A percentile compares a stretch with the other conserved stretches of the same genome.
phyloP scores from a whole-genome alignment of 2,797 vertebrate genomes.

The Leptodactylus fallax region DNA sequence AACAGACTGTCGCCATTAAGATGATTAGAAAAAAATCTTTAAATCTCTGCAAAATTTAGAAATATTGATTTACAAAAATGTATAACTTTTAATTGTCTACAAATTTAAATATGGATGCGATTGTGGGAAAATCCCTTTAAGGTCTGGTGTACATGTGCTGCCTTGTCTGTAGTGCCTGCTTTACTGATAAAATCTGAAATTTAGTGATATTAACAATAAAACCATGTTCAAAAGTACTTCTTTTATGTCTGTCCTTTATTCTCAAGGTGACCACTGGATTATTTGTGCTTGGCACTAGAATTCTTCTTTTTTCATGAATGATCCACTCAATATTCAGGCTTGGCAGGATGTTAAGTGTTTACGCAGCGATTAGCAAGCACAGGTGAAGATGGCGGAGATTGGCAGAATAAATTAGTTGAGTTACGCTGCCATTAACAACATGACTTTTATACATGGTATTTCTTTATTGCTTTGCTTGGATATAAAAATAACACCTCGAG shows the following conservation, averaged over 20 bases:
- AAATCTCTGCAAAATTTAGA: too few relatives aligned
- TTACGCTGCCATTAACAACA: conserved; percentile 25
- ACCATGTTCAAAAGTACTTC: background rate
- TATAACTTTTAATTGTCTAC: too few relatives aligned
- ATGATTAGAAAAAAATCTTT: too few relatives aligned
- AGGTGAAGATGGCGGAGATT: conserved; percentile 20
- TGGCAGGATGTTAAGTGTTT: conserved; percentile 2
- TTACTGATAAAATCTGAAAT: background rate
- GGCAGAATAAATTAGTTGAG: background rate
- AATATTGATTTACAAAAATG: too few relatives aligned
- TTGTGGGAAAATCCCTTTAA: background rate
- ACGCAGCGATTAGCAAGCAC: background rate
- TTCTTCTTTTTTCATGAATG: background rate
- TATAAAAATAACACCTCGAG: conserved; percentile 57
- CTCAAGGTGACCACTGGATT: background rate
- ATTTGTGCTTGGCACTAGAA: background rate
- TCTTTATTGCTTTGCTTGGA: conserved; percentile 38
- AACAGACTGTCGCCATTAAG: too few relatives aligned
- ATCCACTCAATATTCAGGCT: background rate
- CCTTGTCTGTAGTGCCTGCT: background rate
- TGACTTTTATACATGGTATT: conserved; percentile 38
- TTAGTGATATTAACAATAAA: background rate
- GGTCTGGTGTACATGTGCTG: background rate
- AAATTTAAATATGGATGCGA: too few relatives aligned
- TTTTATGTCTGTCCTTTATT: background rate